A percentile compares a stretch with the other conserved stretches of the same genome.
Conservation (phyloP, 2,888 invertebrate genomes). For the Dryococelus australis region DNA sequence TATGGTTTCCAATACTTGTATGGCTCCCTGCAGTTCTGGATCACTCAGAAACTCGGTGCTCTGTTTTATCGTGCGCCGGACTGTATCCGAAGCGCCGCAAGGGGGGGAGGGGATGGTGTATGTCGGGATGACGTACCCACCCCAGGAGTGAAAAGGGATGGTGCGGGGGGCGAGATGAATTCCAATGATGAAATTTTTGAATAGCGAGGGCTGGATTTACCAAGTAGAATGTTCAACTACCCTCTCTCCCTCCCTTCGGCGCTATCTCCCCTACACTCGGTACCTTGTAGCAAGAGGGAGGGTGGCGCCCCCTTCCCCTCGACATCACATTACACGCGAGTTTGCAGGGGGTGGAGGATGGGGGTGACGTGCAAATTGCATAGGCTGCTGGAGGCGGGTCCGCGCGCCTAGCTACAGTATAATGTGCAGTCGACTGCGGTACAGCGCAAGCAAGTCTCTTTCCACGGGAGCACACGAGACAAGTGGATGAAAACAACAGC, state of each 20-base stretch:
- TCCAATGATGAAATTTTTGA: constrained; percentile 44
- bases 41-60: not conserved
- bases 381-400: not conserved
- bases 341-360: not conserved
- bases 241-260: not conserved
- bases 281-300: not conserved
- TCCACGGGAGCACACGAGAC: not conserved
- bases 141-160: not conserved
- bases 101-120: not conserved
- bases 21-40: no score
- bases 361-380: constrained; percentile 9
- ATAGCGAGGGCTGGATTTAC: constrained; percentile 35
- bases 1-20: no score
- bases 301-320: not conserved
- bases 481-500: not conserved
- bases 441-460: not conserved
- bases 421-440: not conserved
- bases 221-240: constrained; percentile 28
- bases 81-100: not conserved
- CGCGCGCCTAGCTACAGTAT: not conserved
- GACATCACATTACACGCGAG: not conserved
- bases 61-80: not conserved
- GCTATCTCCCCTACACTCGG: not conserved
- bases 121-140: not conserved
- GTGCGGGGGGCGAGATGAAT: constrained; percentile 38